phyloP scores from a whole-genome alignment of 2,113 vertebrate genomes.

The Stegostoma tigrinum region DNA sequence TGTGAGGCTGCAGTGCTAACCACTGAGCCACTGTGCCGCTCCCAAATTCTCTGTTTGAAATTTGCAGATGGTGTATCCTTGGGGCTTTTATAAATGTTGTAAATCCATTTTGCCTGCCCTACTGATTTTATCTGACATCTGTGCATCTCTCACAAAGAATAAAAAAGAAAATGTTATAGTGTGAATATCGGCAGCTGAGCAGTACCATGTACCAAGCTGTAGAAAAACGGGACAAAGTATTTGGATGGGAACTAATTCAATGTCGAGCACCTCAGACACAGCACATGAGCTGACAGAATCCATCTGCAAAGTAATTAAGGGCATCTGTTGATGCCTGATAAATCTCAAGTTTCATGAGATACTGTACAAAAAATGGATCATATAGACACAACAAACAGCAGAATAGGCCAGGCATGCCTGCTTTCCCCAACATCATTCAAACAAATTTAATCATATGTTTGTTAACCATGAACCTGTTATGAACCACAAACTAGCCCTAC shows the following conservation, averaged over 20 bases:
- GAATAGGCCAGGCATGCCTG: not conserved
- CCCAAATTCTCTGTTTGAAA: not conserved
- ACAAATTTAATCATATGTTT: not conserved
- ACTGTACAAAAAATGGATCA: not conserved
- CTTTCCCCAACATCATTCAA: not conserved
- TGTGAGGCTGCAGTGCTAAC: too few species aligned
- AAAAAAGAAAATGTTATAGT: not conserved
- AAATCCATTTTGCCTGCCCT: not conserved
- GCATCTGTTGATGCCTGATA: not conserved
- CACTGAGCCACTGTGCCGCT: too few species aligned
- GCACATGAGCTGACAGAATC: not conserved
- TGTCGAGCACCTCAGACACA: not conserved
- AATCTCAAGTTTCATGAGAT: not conserved
- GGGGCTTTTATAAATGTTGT: not conserved
- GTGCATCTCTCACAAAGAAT: not conserved
- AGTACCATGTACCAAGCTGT: not conserved
- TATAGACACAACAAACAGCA: not conserved
- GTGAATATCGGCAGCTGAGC: not conserved
- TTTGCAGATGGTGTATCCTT: not conserved
- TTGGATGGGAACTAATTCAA: constrained; percentile 9
- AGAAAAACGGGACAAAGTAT: not conserved
- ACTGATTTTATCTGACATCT: not conserved
- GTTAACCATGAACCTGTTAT: not conserved
- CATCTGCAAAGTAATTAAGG: not conserved
- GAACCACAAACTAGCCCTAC: not conserved